These are phyloP conservation scores for Diprion similis DNA, from an alignment of 1,140 invertebrate genomes.

Conservation along the genomic window DNA sequence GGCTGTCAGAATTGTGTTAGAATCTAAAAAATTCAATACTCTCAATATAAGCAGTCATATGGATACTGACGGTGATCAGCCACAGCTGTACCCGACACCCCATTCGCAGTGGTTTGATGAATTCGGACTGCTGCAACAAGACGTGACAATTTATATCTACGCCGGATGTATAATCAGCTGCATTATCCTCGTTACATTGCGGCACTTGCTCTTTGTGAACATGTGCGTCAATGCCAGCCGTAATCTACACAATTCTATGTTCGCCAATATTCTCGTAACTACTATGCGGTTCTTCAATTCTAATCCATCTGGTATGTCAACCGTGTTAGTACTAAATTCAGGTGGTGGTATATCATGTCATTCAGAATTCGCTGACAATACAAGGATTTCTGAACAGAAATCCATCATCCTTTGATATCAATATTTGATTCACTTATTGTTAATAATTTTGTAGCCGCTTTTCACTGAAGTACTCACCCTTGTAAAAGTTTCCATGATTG, in stretches of 20 bases:
- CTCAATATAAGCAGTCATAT: not conserved
- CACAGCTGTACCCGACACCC: not conserved
- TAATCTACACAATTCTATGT: conserved; percentile 85
- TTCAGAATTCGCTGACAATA: too few species aligned
- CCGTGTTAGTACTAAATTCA: conserved; percentile 31
- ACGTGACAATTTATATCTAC: conserved; percentile 57
- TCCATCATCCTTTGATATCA: not conserved
- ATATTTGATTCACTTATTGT: not conserved
- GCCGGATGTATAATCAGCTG: conserved; percentile 47
- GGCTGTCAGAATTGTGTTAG: conserved; percentile 42
- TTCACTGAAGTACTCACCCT: too few species aligned
- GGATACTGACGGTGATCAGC: conserved; percentile 15
- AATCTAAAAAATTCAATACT: not conserved
- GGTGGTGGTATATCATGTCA: not conserved
- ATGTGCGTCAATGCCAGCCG: conserved; percentile 82
- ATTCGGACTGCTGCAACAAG: conserved; percentile 33
- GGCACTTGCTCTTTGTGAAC: conserved; percentile 77
- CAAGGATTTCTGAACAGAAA: not conserved
- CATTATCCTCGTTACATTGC: conserved; percentile 63
- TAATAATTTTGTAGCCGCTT: not conserved
- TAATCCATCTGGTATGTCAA: conserved; percentile 73
- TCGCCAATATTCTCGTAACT: conserved; percentile 74
- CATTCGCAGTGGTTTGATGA: conserved; percentile 30
- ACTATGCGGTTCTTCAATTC: conserved; percentile 87
- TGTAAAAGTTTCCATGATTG: too few species aligned